phyloP scores from a whole-genome alignment of 2,113 vertebrate genomes.

The Pithys albifrons region DNA sequence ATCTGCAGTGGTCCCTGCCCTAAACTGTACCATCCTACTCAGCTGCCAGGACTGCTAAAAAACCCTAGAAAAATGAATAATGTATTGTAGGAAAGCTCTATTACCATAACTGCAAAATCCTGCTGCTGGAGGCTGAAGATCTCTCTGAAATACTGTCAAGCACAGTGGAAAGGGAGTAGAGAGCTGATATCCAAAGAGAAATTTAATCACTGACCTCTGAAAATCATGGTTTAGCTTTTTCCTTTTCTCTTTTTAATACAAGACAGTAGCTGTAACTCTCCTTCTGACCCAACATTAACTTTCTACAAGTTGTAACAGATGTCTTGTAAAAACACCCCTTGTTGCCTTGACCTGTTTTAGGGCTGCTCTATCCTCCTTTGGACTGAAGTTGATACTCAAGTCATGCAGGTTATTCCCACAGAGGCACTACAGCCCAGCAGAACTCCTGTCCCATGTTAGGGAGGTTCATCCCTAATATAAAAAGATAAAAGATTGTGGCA shows the following conservation, averaged over 20 bases:
- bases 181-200: neutral
- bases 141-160: neutral
- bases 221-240: neutral
- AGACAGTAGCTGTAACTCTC: neutral
- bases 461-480: neutral
- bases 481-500: neutral
- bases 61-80: constrained; percentile 19
- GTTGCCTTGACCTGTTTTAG: neutral
- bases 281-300: neutral
- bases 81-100: neutral
- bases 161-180: neutral
- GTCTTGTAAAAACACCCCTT: constrained; percentile 4
- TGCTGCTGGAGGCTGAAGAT: neutral
- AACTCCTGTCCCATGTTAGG: neutral
- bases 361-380: neutral
- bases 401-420: neutral
- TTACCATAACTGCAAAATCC: constrained; percentile 8
- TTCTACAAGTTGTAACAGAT: neutral
- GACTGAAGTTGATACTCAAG: neutral
- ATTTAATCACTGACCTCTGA: neutral
- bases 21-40: constrained; percentile 25
- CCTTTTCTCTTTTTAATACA: neutral
- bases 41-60: neutral
- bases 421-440: neutral
- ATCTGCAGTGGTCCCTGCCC: constrained; percentile 34